A percentile compares a stretch with the other conserved stretches of the same genome.
Conservation (phyloP, 2,797 vertebrate genomes). For the Loriculus beryllinus region DNA sequence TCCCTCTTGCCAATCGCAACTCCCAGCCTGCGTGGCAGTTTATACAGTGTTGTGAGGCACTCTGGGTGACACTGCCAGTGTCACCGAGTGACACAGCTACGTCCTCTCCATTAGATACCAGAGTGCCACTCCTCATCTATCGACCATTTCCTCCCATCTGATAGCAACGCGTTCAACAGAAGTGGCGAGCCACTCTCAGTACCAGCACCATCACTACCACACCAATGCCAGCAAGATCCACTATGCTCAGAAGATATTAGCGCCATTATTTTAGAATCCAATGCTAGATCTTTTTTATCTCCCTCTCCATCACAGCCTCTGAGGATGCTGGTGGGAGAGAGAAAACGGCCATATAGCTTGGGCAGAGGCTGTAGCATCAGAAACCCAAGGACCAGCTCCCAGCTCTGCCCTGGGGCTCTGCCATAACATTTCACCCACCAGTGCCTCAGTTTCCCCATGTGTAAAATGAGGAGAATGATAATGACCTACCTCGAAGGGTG, state of each 20-base stretch:
- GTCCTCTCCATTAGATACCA: not conserved
- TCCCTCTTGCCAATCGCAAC: not conserved
- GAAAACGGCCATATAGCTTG: not conserved
- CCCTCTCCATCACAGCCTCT: not conserved
- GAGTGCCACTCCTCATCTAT: not conserved
- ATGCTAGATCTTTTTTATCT: not conserved
- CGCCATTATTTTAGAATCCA: not conserved
- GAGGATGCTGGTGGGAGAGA: not conserved
- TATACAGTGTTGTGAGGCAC: rapidly evolving
- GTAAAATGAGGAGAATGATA: constrained; percentile 57
- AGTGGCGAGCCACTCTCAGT: not conserved
- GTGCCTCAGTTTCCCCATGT: constrained; percentile 64
- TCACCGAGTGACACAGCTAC: not conserved
- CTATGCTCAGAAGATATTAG: not conserved
- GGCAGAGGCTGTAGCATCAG: not conserved
- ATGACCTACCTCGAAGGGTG: constrained; percentile 59
- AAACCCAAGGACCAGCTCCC: not conserved
- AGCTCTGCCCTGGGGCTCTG: not conserved
- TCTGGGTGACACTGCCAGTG: not conserved
- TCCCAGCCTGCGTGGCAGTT: rapidly evolving
- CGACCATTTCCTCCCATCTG: not conserved
- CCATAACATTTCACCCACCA: not conserved
- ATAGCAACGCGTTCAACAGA: rapidly evolving
- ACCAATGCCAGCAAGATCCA: not conserved
- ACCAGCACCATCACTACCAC: not conserved